Evolutionary conservation across 2,797 vertebrate genomes (phyloP), one percentile per base, ranked within the genome.

Genomic region (Spizella passerina): DNA sequence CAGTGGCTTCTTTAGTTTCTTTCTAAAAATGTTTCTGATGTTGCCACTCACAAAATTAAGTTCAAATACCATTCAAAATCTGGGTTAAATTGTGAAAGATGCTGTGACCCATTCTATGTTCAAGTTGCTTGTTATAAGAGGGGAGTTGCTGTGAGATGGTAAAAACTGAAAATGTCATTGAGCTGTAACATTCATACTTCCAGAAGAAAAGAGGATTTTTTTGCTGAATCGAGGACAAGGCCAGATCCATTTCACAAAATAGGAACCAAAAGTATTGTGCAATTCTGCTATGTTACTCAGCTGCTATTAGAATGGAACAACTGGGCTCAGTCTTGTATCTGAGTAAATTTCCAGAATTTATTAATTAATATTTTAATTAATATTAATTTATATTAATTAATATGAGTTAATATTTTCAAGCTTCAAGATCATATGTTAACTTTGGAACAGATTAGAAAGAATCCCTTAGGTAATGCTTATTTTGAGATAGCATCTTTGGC

Each of bases 1-100:
- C 98, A 98, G 97, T 98, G 97, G 98, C 98, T 99, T 98, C 98
- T 98, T 99, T 98, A 98, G 98, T 96, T 98, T 98, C 97, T 98
- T 98, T 99, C 98, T 98, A 98, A 98, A 99, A 99, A 98, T 98
- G 97, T 98, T 97, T 96, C 94, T 97, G 93, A 96, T 96, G 90
- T 95, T 96, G 85, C 73, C 85, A 93, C 93, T 97, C 88, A 94
- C 47, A 85, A 93, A 97, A 96, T 90, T 61, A 72, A 81, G 53
- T 95, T 96, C 94, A 96, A 96, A 94, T 95, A 95, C 93, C 81
- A 89, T 71, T 96, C 50, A 94, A 94, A 95, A 86, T 96, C 93
- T 96, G 96, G 83, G 86, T 97, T 97, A 90, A 88, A 94, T 97
- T 97, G 83, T 94, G 82, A 72, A 85, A 76, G 82, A 91, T 77